Evolutionary conservation across 2,113 vertebrate genomes (phyloP).

Genomic region (Boulengerochromis microlepis): DNA sequence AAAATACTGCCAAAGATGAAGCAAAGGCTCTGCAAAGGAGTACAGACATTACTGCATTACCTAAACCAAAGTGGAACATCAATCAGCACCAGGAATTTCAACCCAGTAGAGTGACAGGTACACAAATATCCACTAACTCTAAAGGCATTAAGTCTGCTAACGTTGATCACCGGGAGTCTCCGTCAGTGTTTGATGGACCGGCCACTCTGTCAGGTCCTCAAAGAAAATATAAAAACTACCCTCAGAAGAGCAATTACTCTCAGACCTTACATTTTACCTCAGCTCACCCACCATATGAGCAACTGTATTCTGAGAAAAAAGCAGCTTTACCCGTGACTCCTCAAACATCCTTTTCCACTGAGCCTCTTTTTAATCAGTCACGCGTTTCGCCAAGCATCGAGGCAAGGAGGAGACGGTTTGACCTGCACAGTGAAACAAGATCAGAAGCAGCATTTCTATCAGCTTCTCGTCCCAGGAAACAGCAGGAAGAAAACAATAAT

Average conservation of each 20-base stretch:
- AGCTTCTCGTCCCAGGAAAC: background rate
- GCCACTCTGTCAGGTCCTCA: background rate
- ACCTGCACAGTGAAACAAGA: background rate
- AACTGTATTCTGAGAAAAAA: background rate
- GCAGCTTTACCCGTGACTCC: background rate
- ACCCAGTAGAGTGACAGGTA: background rate
- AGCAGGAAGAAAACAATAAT: background rate
- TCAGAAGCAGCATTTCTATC: background rate
- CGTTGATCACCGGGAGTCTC: background rate
- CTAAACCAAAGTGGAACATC: conserved; percentile 5
- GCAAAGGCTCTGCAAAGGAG: background rate
- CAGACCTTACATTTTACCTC: background rate
- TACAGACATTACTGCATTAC: background rate
- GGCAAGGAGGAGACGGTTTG: background rate
- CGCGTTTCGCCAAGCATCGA: background rate
- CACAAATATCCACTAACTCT: background rate
- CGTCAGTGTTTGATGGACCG: background rate
- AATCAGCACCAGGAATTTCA: background rate
- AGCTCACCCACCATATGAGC: background rate
- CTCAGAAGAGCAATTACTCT: background rate
- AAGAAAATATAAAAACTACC: background rate
- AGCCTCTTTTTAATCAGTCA: background rate
- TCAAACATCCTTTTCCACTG: background rate
- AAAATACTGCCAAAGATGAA: conserved; percentile 6
- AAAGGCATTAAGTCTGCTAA: background rate